A percentile compares a stretch with the other conserved stretches of the same genome.
These are phyloP conservation scores for Ceratosolen solmsi DNA, from an alignment of 1,140 invertebrate genomes.

Conservation along the genomic window DNA sequence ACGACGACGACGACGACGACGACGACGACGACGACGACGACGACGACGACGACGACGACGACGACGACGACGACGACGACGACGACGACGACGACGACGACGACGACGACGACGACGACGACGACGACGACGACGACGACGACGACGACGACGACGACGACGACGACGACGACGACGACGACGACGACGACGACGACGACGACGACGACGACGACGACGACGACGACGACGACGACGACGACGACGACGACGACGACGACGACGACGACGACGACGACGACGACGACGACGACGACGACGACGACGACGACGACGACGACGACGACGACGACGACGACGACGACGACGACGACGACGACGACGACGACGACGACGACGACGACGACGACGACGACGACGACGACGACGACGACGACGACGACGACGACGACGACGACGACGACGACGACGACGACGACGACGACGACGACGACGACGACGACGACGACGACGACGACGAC, in stretches of 20 bases:
- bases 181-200: not conserved
- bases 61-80: no score
- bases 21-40: not conserved
- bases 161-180: not conserved
- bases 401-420: not conserved
- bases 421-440: not conserved
- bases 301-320: not conserved
- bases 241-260: not conserved
- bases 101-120: not conserved
- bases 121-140: not conserved
- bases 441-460: not conserved
- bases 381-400: not conserved
- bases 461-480: not conserved
- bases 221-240: not conserved
- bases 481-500: not conserved
- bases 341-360: not conserved
- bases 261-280: not conserved
- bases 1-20: not conserved
- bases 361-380: not conserved
- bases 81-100: not conserved
- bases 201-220: not conserved
- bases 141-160: not conserved
- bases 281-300: no score
- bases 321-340: not conserved
- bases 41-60: not conserved